Conservation (phyloP, 1,140 invertebrate species). For the Nixonia krombeini region DNA sequence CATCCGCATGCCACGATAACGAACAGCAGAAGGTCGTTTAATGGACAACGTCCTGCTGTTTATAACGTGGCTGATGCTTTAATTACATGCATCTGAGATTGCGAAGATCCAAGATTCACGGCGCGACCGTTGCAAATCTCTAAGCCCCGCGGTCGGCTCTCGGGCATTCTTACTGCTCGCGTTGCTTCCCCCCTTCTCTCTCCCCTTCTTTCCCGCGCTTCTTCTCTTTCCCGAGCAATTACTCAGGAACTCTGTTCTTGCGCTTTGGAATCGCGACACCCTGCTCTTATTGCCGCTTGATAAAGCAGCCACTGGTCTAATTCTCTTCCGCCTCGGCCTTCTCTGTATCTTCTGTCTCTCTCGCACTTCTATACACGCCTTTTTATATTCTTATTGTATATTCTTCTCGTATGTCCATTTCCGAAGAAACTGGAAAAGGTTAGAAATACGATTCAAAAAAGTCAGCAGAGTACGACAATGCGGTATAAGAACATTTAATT, state of each 20-base stretch:
- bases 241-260: slow-evolving; percentile 56
- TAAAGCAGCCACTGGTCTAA: slow-evolving; percentile 49
- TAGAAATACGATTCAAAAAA: no score
- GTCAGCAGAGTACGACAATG: no score
- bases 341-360: neutral
- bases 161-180: slow-evolving; percentile 13
- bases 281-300: slow-evolving; percentile 56
- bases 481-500: no score
- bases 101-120: slow-evolving; percentile 38
- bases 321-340: slow-evolving; percentile 37
- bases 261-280: slow-evolving; percentile 48
- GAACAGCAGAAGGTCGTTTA: no score
- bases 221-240: slow-evolving; percentile 44
- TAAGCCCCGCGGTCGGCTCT: slow-evolving; percentile 18
- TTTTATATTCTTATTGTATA: no score
- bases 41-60: slow-evolving; percentile 33
- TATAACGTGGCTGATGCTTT: slow-evolving; percentile 48
- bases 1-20: no score
- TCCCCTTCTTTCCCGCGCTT: slow-evolving; percentile 16
- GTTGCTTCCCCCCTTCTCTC: slow-evolving; percentile 14
- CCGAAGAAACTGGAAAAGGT: no score
- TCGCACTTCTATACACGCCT: slow-evolving; percentile 9
- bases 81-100: slow-evolving; percentile 56
- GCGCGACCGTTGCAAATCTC: slow-evolving; percentile 13
- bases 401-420: no score